Conservation (phyloP, 2,113 vertebrate species). For the Plotosus lineatus region DNA sequence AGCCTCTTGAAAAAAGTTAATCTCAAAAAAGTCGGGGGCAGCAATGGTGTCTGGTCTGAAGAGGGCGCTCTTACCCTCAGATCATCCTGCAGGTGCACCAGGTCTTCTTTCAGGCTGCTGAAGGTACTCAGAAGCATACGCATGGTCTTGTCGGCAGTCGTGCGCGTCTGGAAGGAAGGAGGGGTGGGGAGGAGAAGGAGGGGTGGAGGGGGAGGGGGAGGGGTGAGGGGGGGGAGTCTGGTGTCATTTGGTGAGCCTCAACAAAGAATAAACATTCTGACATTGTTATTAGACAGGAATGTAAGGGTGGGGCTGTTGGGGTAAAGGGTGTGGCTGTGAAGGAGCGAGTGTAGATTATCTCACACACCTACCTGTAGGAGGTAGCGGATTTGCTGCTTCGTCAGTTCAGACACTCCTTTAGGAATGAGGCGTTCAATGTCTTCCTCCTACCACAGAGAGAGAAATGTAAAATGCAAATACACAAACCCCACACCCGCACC, state of each 20-base stretch:
- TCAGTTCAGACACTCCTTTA: slow-evolving; percentile 89
- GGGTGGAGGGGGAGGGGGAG: background rate
- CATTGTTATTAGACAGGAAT: slow-evolving; percentile 9
- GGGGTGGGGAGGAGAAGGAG: too few relatives aligned
- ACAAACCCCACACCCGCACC: background rate
- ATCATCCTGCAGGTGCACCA: slow-evolving; percentile 88
- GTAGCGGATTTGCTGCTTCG: slow-evolving; percentile 97
- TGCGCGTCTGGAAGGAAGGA: slow-evolving; percentile 77
- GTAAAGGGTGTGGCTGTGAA: slow-evolving; percentile 7
- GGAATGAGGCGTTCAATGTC: slow-evolving; percentile 90
- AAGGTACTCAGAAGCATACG: slow-evolving; percentile 90
- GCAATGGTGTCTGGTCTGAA: too few relatives aligned
- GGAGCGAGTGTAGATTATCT: background rate
- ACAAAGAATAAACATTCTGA: slow-evolving; percentile 8
- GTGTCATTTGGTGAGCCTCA: background rate
- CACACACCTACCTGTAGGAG: slow-evolving; percentile 84
- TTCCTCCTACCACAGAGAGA: slow-evolving; percentile 61
- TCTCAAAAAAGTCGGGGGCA: too few relatives aligned
- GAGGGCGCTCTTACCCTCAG: slow-evolving; percentile 75
- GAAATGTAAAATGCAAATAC: background rate
- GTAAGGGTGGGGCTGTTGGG: slow-evolving; percentile 64
- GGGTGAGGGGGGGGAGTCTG: slow-evolving; percentile 41
- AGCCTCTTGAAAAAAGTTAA: background rate
- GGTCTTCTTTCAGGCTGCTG: slow-evolving; percentile 87
- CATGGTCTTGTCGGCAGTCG: slow-evolving; percentile 87